A percentile compares a stretch with the other conserved stretches of the same genome.
These are phyloP conservation scores for Brachyptera putata DNA, from an alignment of 2,888 invertebrate genomes.

Conservation along the genomic window DNA sequence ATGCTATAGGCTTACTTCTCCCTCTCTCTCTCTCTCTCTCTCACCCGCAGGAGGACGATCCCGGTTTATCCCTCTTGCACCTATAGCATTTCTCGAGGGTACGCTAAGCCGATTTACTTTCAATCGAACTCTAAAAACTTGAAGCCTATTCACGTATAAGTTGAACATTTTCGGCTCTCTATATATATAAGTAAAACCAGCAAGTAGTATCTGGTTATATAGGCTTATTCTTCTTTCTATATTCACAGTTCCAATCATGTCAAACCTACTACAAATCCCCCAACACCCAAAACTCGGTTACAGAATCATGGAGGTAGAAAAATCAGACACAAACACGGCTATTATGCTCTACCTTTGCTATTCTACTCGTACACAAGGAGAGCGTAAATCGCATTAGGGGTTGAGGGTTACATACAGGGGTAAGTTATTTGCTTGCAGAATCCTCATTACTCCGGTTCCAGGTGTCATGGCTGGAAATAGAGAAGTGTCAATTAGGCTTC, in stretches of 20 bases:
- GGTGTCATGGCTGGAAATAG: background rate
- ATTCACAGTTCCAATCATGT: background rate
- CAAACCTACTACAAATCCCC: slow-evolving; percentile 10
- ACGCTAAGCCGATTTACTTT: slow-evolving; percentile 20
- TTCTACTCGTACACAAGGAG: background rate
- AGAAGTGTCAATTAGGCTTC: slow-evolving; percentile 7
- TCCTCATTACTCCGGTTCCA: slow-evolving; percentile 12
- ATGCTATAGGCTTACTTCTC: too few species aligned
- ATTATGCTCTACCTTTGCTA: slow-evolving; percentile 8
- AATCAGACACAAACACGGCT: slow-evolving; percentile 8
- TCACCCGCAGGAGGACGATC: slow-evolving; percentile 1
- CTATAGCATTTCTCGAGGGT: slow-evolving; percentile 12
- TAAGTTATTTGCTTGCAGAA: slow-evolving; percentile 17
- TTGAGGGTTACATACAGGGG: slow-evolving; percentile 8
- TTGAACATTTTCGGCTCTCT: too few species aligned
- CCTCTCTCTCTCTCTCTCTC: background rate
- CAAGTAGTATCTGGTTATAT: too few species aligned
- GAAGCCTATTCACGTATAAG: too few species aligned
- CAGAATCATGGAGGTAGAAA: slow-evolving; percentile 12
- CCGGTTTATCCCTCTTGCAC: slow-evolving; percentile 1
- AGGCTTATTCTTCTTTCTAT: background rate
- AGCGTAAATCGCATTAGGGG: slow-evolving; percentile 16
- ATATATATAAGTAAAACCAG: too few species aligned
- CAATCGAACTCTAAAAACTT: slow-evolving; percentile 10
- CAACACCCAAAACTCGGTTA: slow-evolving; percentile 10